Conservation (phyloP, 2,797 vertebrate species). For the Lepilemur ruficaudatus region DNA sequence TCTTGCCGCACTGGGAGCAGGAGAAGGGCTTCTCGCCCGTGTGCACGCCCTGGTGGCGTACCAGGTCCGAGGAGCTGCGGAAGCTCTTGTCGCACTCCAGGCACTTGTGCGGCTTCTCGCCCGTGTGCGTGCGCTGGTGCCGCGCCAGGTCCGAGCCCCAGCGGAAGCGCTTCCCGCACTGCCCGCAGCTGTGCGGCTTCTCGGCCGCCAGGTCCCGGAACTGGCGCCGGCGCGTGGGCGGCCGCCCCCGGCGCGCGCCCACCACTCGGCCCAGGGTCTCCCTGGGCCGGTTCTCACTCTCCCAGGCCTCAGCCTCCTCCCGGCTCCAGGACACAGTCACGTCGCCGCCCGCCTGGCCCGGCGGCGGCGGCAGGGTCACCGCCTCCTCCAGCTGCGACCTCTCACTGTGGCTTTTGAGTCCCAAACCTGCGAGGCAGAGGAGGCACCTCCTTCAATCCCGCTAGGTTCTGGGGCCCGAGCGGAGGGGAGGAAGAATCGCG, state of each 20-base stretch:
- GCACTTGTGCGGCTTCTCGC: conserved; percentile 91
- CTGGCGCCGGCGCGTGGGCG: conserved; percentile 44
- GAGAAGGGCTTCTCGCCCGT: conserved; percentile 88
- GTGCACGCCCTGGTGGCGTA: conserved; percentile 90
- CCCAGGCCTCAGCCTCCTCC: conserved; percentile 4
- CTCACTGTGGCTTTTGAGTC: conserved; percentile 3
- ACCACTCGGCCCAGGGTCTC: neutral
- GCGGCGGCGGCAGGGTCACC: neutral
- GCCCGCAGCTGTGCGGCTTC: conserved; percentile 88
- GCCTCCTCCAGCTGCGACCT: neutral
- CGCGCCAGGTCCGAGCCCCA: conserved; percentile 92
- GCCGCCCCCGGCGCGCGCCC: conserved; percentile 12
- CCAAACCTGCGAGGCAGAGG: conserved; percentile 50
- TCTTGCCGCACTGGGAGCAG: conserved; percentile 89
- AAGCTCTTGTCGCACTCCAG: conserved; percentile 89
- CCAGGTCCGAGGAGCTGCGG: conserved; percentile 88
- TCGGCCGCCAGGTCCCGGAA: conserved; percentile 87
- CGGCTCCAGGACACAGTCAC: neutral
- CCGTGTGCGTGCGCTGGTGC: conserved; percentile 91
- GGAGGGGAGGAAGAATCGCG: neutral
- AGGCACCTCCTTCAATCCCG: neutral
- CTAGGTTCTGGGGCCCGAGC: neutral
- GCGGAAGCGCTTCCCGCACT: conserved; percentile 90
- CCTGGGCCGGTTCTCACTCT: neutral
- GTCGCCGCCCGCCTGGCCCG: neutral